Base-by-base conservation (phyloP, 1,140 invertebrate species). In the Lamellibrachia luymesi region DNA sequence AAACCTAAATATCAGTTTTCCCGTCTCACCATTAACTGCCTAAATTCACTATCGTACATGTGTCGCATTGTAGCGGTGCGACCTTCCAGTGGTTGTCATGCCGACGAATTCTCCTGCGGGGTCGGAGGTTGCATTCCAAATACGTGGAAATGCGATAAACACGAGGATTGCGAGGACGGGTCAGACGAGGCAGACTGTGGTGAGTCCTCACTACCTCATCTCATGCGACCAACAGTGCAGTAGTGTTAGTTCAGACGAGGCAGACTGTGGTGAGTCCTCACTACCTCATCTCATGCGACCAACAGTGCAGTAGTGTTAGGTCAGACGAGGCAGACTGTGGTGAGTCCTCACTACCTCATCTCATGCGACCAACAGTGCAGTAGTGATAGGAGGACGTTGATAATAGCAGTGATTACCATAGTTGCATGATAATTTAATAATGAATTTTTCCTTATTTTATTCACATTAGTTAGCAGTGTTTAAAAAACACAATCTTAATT, bases 51-150 rank as follows among this genome's bases (percentile, higher is more conserved):
- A 22, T 56, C 17, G n/a, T 38, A 22, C 38, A 38, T 38, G 38
- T 50, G 51, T 92, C 49, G 17, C 90, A n/a, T 93, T 94, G 50
- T 51, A 96, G 95, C 93, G 51, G 95, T 94, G 25, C 94, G 94
- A 27, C 93, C 94, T 92, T 94, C 96, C 95, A 98, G 97, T 10
- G 96, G 97, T 91, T 98, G 97, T 93, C 94, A 94, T 1, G 97
- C 98, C 1, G 98, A 98, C 50, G 97, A 98, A 5, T 99, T 99
- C 97, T 98, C 99, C 95, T 99, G 98, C 95, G 52, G 92, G 51
- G 50, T 49, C 38, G 92, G 94, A 80, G 92, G 93, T 7, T 96
- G 96, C 93, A 95, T 96, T 22, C 94, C 95, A 50, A 91, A 94
- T 89, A 92, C 94, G 89, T 95, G 95, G 95, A 91, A 93, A 25